Percentiles rank a stretch among this genome's conserved stretches.
Conservation (phyloP, 2,888 invertebrate species). For the Toxonevra muliebris region DNA sequence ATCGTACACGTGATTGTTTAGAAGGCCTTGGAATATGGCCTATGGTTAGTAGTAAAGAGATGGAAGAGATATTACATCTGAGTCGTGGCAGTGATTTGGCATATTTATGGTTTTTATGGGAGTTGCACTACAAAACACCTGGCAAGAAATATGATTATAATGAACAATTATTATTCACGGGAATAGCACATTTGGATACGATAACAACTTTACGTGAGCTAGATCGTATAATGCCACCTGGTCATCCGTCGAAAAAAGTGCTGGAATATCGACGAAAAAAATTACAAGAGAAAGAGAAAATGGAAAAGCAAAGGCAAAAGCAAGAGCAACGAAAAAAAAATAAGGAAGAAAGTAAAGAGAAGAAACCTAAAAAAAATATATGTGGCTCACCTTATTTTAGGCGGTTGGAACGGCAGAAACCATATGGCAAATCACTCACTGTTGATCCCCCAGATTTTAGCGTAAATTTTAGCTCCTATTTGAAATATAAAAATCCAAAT, state of each 20-base stretch:
- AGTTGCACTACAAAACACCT: conserved; percentile 51
- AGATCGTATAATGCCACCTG: conserved; percentile 56
- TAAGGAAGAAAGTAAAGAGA: too few species aligned
- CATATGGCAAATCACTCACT: conserved; percentile 36
- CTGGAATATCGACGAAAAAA: conserved; percentile 21
- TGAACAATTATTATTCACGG: conserved; percentile 58
- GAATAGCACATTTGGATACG: conserved; percentile 58
- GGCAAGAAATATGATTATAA: conserved; percentile 47
- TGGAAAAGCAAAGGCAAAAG: not conserved
- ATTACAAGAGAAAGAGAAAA: not conserved
- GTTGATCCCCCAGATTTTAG: conserved; percentile 31
- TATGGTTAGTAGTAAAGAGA: conserved; percentile 32
- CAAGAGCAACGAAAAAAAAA: too few species aligned
- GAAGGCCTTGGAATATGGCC: conserved; percentile 53
- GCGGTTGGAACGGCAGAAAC: conserved; percentile 29
- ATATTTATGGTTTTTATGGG: conserved; percentile 62
- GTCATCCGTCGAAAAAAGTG: conserved; percentile 34
- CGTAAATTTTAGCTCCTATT: conserved; percentile 33
- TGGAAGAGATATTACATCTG: conserved; percentile 46
- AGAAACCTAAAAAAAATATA: not conserved
- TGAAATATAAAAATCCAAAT: conserved; percentile 35
- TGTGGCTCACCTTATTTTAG: conserved; percentile 51
- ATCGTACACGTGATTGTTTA: conserved; percentile 45
- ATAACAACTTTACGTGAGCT: conserved; percentile 56
- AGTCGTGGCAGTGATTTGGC: conserved; percentile 60